A percentile compares a stretch with the other conserved stretches of the same genome.
Evolutionary conservation across 2,797 vertebrate genomes (phyloP).

Genomic region (Girardinus metallicus): DNA sequence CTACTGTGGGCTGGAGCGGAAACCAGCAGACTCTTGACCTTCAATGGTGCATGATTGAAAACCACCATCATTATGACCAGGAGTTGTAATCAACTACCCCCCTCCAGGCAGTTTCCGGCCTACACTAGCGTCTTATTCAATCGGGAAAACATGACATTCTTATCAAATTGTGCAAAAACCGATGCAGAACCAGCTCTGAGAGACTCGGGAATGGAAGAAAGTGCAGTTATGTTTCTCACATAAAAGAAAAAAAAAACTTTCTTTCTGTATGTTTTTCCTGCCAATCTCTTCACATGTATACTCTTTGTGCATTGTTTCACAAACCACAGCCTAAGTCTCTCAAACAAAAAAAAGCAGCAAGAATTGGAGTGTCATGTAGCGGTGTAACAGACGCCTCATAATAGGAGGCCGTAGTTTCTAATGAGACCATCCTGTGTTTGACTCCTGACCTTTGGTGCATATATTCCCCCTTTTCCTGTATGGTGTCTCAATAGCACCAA

Average conservation of each 20-base stretch:
- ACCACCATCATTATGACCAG: slow-evolving; percentile 17
- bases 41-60: slow-evolving; percentile 56
- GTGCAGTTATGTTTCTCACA: neutral
- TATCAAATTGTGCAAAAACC: neutral
- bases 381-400: too few relatives aligned
- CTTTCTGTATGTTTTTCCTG: neutral
- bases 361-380: too few relatives aligned
- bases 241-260: neutral
- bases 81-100: neutral
- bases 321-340: neutral
- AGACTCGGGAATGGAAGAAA: neutral
- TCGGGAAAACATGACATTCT: neutral
- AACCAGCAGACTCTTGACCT: slow-evolving; percentile 46
- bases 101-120: neutral
- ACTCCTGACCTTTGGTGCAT: too few relatives aligned
- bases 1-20: slow-evolving; percentile 27
- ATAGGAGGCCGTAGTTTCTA: too few relatives aligned
- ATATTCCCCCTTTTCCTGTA: too few relatives aligned
- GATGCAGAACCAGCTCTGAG: neutral
- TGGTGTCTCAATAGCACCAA: neutral
- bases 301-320: neutral
- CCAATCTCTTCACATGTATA: neutral
- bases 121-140: neutral
- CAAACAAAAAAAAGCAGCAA: neutral
- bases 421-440: too few relatives aligned